Evolutionary conservation across 2,888 invertebrate species (phyloP).

Genomic region (Macrostomum cliftonense): DNA sequence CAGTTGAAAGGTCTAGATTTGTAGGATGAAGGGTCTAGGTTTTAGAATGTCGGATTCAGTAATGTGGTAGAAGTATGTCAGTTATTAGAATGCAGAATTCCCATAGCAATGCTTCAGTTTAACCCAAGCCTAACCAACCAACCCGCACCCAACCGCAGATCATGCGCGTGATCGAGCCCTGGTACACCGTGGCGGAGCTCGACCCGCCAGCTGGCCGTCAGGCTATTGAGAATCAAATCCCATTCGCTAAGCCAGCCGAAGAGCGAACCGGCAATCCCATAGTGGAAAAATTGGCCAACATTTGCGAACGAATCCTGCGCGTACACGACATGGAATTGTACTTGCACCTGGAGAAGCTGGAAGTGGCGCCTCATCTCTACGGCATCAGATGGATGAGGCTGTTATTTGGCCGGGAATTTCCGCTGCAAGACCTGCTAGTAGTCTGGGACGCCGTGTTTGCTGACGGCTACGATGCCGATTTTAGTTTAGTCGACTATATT

Average conservation of each 20-base stretch:
- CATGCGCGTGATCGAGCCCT: constrained; percentile 38
- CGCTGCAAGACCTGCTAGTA: constrained; percentile 53
- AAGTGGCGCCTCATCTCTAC: constrained; percentile 63
- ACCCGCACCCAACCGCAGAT: constrained; percentile 22
- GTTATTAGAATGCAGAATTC: too few species aligned
- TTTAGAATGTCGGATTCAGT: too few species aligned
- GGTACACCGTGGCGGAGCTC: constrained; percentile 37
- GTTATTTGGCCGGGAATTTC: constrained; percentile 63
- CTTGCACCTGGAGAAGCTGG: constrained; percentile 49
- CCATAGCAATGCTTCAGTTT: too few species aligned
- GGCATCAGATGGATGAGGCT: constrained; percentile 68
- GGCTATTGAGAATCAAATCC: background rate
- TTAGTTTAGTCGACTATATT: constrained; percentile 48
- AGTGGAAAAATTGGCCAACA: constrained; percentile 33
- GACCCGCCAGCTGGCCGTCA: constrained; percentile 1
- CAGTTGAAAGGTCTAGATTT: too few species aligned
- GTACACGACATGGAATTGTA: constrained; percentile 47
- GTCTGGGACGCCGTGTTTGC: constrained; percentile 68
- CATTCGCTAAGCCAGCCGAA: constrained; percentile 1
- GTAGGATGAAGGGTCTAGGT: too few species aligned
- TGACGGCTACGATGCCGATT: constrained; percentile 40
- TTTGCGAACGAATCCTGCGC: constrained; percentile 48
- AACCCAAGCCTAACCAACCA: too few species aligned
- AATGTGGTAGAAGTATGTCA: too few species aligned
- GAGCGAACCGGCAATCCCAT: constrained; percentile 2